These are phyloP conservation scores for Drosophila dives DNA, from an alignment of 2,888 invertebrate species.

Conservation along the genomic window DNA sequence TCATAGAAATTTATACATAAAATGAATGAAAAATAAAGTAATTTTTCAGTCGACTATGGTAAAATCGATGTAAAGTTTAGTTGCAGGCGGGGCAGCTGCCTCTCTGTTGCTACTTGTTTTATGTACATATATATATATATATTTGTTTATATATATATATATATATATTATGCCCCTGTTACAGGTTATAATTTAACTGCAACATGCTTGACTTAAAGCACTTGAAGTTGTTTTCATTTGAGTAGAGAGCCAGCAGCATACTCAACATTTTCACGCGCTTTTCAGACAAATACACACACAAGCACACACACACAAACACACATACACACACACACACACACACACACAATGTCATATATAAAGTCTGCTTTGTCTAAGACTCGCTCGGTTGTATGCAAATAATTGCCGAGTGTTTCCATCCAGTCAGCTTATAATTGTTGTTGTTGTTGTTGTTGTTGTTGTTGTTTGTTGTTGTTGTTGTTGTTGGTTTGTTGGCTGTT, in stretches of 20 bases:
- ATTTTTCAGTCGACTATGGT: background rate
- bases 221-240: slow-evolving; percentile 39
- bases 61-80: background rate
- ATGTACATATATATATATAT: background rate
- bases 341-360: no score
- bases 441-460: slow-evolving; percentile 24
- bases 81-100: background rate
- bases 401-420: slow-evolving; percentile 66
- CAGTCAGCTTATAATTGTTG: slow-evolving; percentile 52
- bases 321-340: background rate
- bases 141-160: background rate
- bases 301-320: slow-evolving; percentile 1
- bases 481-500: slow-evolving; percentile 32
- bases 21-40: background rate
- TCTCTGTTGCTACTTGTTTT: background rate
- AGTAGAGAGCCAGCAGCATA: slow-evolving; percentile 26
- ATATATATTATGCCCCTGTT: background rate
- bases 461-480: slow-evolving; percentile 11
- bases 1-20: background rate
- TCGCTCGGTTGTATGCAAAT: slow-evolving; percentile 69
- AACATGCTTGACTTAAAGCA: background rate
- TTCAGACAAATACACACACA: slow-evolving; percentile 31
- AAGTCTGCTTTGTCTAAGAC: slow-evolving; percentile 25
- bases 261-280: slow-evolving; percentile 61
- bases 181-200: slow-evolving; percentile 17